These are phyloP conservation scores for Rhopalosiphum maidis DNA, from an alignment of 1,140 invertebrate species.

Conservation along the genomic window DNA sequence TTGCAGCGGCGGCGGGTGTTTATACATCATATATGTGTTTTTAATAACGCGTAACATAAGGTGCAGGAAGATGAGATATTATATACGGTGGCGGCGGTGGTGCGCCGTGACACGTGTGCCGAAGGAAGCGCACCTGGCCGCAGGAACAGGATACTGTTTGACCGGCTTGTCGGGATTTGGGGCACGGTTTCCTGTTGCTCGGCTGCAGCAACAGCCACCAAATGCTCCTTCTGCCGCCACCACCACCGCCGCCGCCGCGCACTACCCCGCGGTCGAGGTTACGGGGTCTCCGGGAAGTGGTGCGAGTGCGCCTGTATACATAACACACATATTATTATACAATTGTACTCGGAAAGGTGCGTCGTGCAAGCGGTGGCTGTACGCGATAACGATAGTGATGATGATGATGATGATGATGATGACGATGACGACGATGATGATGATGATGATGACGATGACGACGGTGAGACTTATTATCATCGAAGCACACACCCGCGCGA, in stretches of 20 bases:
- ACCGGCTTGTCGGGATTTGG: slow-evolving; percentile 55
- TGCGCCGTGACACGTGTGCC: slow-evolving; percentile 35
- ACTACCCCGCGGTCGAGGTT: slow-evolving; percentile 22
- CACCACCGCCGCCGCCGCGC: not conserved
- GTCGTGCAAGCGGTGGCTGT: slow-evolving; percentile 30
- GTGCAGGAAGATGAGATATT: slow-evolving; percentile 41
- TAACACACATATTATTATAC: not conserved
- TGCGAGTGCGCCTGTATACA: not conserved
- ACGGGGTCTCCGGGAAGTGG: slow-evolving; percentile 43
- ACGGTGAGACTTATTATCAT: not conserved
- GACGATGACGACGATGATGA: not conserved
- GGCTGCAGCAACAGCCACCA: not conserved
- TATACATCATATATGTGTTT: not conserved
- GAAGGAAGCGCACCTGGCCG: slow-evolving; percentile 50
- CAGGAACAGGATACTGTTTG: slow-evolving; percentile 57
- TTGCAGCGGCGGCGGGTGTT: not conserved
- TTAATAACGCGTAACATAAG: slow-evolving; percentile 50
- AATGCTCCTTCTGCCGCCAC: not conserved
- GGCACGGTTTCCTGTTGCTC: slow-evolving; percentile 57
- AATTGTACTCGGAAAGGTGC: slow-evolving; percentile 13
- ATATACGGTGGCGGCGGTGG: not conserved
- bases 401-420: not conserved
- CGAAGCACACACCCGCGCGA: not conserved
- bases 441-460: not conserved
- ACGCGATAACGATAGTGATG: not conserved